phyloP scores from a whole-genome alignment of 2,113 vertebrate species.

The Salvelinus namaycush region DNA sequence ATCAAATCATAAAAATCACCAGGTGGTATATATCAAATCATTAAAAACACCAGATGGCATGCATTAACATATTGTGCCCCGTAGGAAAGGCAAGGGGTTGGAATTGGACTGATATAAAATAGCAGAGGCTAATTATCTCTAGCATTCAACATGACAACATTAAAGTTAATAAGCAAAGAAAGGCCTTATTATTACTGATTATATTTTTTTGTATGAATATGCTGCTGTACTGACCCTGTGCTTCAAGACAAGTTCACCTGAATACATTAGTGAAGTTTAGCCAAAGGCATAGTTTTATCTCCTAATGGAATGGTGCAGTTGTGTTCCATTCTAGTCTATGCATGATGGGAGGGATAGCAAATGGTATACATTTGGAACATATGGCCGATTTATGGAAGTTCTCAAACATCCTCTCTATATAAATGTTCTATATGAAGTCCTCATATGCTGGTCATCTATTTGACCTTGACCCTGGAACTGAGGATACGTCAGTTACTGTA shows the following conservation, averaged over 20 bases:
- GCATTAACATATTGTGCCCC: slow-evolving; percentile 77
- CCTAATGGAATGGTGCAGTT: no score
- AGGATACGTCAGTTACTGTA: no score
- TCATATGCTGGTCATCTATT: no score
- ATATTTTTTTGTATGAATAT: slow-evolving; percentile 48
- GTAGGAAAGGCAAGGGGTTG: slow-evolving; percentile 73
- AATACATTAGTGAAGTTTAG: not conserved
- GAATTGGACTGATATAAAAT: slow-evolving; percentile 72
- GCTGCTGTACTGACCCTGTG: slow-evolving; percentile 46
- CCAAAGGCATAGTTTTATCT: no score
- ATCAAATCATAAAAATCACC: slow-evolving; percentile 79
- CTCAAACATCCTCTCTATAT: no score
- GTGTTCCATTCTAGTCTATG: no score
- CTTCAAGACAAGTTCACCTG: slow-evolving; percentile 36
- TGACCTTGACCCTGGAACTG: no score
- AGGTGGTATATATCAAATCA: slow-evolving; percentile 79
- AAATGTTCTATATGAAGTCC: no score
- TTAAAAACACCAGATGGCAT: slow-evolving; percentile 77
- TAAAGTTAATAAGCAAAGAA: slow-evolving; percentile 60
- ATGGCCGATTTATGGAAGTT: no score
- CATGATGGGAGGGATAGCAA: no score
- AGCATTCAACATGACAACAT: slow-evolving; percentile 64
- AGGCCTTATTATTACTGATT: slow-evolving; percentile 36
- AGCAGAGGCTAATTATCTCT: slow-evolving; percentile 73
- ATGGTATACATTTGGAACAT: no score